Percentiles rank a stretch among this genome's conserved stretches.
phyloP scores from a whole-genome alignment of 1,140 invertebrate species.

The Bombus consobrinus region DNA sequence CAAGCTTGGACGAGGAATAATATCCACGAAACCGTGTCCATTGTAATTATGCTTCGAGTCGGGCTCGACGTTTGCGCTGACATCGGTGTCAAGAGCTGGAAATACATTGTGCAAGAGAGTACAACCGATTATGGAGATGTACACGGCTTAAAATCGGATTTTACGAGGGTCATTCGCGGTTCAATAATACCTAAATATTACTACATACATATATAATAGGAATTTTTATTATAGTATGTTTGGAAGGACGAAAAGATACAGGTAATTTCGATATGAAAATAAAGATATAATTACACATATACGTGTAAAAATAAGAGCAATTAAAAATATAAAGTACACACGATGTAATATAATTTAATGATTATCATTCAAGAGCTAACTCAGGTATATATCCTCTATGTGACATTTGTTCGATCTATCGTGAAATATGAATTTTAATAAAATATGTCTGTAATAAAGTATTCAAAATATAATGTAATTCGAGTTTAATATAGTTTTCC shows the following conservation, averaged over 20 bases:
- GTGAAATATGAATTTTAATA: neutral
- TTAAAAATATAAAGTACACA: neutral
- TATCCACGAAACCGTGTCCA: neutral
- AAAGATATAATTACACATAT: neutral
- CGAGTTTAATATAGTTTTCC: too few species aligned
- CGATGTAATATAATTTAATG: too few species aligned
- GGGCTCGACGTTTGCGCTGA: neutral
- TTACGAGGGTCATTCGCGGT: too few species aligned
- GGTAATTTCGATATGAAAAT: too few species aligned
- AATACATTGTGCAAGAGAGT: slow-evolving; percentile 1
- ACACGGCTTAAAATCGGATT: neutral
- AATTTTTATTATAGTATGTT: neutral
- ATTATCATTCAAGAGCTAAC: neutral
- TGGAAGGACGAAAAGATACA: neutral
- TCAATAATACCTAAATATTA: too few species aligned
- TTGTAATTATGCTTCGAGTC: neutral
- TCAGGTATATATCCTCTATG: neutral
- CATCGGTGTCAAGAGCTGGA: slow-evolving; percentile 9
- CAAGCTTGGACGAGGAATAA: neutral
- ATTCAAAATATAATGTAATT: neutral
- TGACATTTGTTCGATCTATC: neutral
- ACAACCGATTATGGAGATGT: neutral
- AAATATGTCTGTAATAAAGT: neutral
- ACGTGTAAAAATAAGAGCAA: neutral
- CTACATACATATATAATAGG: neutral